Base-by-base conservation (phyloP, 2,888 invertebrate genomes). In the Cantharis rustica region DNA sequence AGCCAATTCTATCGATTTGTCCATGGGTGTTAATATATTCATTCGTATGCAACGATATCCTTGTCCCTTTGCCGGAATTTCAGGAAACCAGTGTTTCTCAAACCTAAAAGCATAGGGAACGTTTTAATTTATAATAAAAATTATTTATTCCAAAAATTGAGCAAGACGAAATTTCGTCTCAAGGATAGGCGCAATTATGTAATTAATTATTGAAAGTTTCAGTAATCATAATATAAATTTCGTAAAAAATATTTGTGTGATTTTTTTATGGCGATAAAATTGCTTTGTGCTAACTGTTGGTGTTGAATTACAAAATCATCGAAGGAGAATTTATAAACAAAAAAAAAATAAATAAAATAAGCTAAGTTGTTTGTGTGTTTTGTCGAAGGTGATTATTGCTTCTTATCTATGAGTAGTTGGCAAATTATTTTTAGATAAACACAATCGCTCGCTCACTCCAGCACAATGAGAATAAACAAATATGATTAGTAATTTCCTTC, bases 31-130 rank as follows among this genome's bases (percentile, higher is more conserved):
- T 80, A 89, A 86, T 81, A 92, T 92, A 87, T 94, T 93, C 84
- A 94, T 92, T 76, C 93, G 89, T 81, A 94, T 91, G 85, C 94
- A 91, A 81, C 94, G 90, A 88, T 93, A 94, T 72, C 92, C 94
- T 86, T 93, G 93, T 73, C 93, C 94, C 87, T 92, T 92, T 84
- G 90, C 91, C 68, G 94, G 94, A 83, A 91, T 90, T 80, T 93
- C 93, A 20, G 94, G 93, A 86, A 93, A 94, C 94, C 94, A 94
- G 85, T 94, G 94, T 87, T 93, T 91, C 85, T 91, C 87, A 85
- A 88, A 88, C 84, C 88, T 88, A 80, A 61, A 23, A 75, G 71
- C 23, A 63, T 13, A 17, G 2, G 16, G 15, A 61, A 17, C 16
- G 47, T n/a, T 47, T n/a, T 7, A 47, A 47, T 47, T n/a, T 7